Base-by-base conservation (phyloP, 1,140 invertebrate genomes). In the Mycetomoellerius zeteki region DNA sequence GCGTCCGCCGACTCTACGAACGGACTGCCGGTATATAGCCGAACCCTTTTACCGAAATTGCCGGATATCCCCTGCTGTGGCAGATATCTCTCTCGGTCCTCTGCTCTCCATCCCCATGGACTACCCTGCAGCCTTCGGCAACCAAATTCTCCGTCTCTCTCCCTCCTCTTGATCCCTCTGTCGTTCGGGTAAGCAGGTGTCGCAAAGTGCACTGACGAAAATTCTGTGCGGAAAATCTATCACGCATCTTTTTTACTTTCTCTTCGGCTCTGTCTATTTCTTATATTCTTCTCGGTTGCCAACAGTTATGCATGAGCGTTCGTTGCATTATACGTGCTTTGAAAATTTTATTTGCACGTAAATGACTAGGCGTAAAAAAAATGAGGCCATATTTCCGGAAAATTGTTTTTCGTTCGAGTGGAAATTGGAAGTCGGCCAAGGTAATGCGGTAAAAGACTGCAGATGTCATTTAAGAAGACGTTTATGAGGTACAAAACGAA, bases 11-110 rank as follows among this genome's bases (percentile, higher is more conserved):
- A 62, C 69, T 65, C 67, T 37, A 86, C 37, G 81, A 24, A 67
- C 37, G 81, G 33, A 67, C 56, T 27, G 78, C 54, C 72, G 72
- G 80, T 87, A 88, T 91, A 93, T 92, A 90, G 86, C 75, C 64
- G 89, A 93, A 93, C 92, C 93, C 93, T 93, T 93, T 93, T 93
- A 93, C 93, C 89, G 76, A 93, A 93, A 93, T 93, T 93, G 91
- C 93, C 85, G 82, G 87, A 88, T 90, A 90, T 85, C 88, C 75
- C 80, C 62, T 54, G 33, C 67, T 72, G 52, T 8, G 27, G 30
- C 65, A 27, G 27, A 43, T 80, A 81, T 76, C 76, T 78, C 69
- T 24, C 50, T 50, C 30, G 16, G 12, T 12, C 54, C 19, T 72
- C 30, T 30, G 58, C 19, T 21, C 56, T 14, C 27, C 16, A 30